Evolutionary conservation across 2,797 vertebrate genomes (phyloP), one percentile per base, ranked within the genome.

Genomic region (Lithobates pipiens): DNA sequence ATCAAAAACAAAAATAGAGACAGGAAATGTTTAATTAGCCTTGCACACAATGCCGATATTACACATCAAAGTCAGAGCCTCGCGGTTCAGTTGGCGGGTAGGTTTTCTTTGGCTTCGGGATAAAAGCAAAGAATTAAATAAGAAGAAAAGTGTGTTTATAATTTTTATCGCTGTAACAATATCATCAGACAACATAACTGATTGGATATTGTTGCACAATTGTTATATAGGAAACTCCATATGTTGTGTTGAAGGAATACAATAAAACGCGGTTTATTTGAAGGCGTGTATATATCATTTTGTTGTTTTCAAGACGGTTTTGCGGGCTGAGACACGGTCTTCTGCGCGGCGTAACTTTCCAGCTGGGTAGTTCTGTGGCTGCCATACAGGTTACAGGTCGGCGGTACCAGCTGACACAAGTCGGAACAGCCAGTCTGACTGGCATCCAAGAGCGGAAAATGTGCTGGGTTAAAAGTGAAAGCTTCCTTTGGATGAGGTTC

Each of bases 401-500:
- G 39, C 23, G 32, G 46, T 21, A 50, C 50, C 29, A 63, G 67
- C 10, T 70, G 82, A 71, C 75, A 71, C 75, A 32, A 68, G 73
- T 77, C 74, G n/a, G 36, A 50, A 69, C 44, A 70, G 65, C 46
- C 9, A 42, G 36, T 54, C 68, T 57, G 69, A 63, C 46, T 27
- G 74, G 68, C 9, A 42, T 71, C 27, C 50, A 34, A 71, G 69
- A 9, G 11, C 15, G 29, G 69, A 71, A 71, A 36, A 32, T 27
- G 69, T 8, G 29, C 3, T 10, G 5, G 34, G 69, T 67, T 65
- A 73, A 67, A 74, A 74, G 57, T 67, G 18, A 84, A 79, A 74
- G 83, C 54, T 80, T 72, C 25, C 23, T 61, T 74, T 80, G 76
- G 83, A 63, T 13, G 10, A 18, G 11, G 72, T 80, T 75, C 77